phyloP scores from a whole-genome alignment of 2,888 invertebrate species.

The Hyppa rectilinea region DNA sequence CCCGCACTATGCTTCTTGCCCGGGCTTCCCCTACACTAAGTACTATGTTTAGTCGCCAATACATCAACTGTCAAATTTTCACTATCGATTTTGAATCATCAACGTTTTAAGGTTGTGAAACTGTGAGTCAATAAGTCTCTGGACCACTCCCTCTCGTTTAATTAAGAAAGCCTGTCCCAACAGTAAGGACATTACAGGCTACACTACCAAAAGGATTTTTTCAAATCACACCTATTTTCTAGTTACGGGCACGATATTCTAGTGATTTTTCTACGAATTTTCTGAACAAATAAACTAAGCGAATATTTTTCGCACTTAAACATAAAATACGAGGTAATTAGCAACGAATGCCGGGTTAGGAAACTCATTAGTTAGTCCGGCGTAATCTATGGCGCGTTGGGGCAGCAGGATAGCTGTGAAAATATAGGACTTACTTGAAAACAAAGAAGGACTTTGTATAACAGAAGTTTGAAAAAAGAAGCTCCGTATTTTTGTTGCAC shows the following conservation, averaged over 20 bases:
- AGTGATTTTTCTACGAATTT: background rate
- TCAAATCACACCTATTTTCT: background rate
- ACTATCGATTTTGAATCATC: too few relatives aligned
- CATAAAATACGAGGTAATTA: constrained; percentile 61
- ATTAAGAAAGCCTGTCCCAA: too few relatives aligned
- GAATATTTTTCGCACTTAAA: constrained; percentile 44
- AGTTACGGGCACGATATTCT: background rate
- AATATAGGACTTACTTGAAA: constrained; percentile 37
- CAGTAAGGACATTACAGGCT: too few relatives aligned
- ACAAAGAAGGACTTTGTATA: constrained; percentile 14
- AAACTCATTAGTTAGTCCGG: constrained; percentile 69
- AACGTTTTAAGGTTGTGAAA: too few relatives aligned
- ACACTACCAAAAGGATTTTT: background rate
- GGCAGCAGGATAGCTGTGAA: constrained; percentile 27
- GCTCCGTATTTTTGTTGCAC: background rate
- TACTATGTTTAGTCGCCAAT: too few relatives aligned
- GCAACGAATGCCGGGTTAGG: constrained; percentile 52
- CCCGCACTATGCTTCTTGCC: too few relatives aligned
- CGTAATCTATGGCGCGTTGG: constrained; percentile 65
- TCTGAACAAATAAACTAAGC: constrained; percentile 30
- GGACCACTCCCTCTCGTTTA: too few relatives aligned
- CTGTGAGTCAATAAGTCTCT: too few relatives aligned
- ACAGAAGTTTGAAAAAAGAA: constrained; percentile 5
- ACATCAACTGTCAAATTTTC: too few relatives aligned
- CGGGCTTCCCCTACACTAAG: too few relatives aligned